phyloP scores from a whole-genome alignment of 2,797 vertebrate genomes.

The Microctenopoma lineatum region DNA sequence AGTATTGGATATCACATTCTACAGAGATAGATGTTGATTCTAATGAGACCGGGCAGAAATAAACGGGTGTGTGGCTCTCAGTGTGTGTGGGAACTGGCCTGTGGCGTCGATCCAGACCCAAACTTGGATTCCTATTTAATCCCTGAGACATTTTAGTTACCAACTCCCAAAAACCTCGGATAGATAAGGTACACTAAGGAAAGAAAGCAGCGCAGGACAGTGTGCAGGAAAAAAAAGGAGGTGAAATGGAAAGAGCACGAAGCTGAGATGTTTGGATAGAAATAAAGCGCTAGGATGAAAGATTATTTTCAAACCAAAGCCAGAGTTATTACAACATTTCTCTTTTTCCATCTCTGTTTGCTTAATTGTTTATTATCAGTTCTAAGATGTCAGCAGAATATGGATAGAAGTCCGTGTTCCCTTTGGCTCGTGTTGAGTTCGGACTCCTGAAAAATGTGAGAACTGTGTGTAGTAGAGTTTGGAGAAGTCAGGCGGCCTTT shows the following conservation, averaged over 20 bases:
- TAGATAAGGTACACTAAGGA: background rate
- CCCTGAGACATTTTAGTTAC: slow-evolving; percentile 5
- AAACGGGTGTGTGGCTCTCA: slow-evolving; percentile 2
- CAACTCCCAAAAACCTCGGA: background rate
- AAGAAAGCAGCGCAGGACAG: background rate
- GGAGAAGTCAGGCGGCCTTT: slow-evolving; percentile 1
- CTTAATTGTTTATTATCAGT: slow-evolving; percentile 1
- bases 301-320: background rate
- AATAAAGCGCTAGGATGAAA: background rate
- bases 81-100: background rate
- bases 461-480: background rate
- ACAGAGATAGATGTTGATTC: slow-evolving; percentile 5
- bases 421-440: slow-evolving; percentile 3
- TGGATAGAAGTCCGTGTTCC: slow-evolving; percentile 7
- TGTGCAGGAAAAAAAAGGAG: background rate
- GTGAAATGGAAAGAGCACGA: background rate
- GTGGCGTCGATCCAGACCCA: slow-evolving; percentile 13
- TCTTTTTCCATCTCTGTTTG: background rate
- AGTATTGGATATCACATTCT: background rate
- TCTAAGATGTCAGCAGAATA: slow-evolving; percentile 1
- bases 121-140: slow-evolving; percentile 20
- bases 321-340: background rate
- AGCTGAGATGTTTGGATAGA: background rate
- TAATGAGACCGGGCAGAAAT: slow-evolving; percentile 30
- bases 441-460: background rate